Evolutionary conservation across 1,140 invertebrate genomes (phyloP).

Genomic region (Zaprionus ornatus): DNA sequence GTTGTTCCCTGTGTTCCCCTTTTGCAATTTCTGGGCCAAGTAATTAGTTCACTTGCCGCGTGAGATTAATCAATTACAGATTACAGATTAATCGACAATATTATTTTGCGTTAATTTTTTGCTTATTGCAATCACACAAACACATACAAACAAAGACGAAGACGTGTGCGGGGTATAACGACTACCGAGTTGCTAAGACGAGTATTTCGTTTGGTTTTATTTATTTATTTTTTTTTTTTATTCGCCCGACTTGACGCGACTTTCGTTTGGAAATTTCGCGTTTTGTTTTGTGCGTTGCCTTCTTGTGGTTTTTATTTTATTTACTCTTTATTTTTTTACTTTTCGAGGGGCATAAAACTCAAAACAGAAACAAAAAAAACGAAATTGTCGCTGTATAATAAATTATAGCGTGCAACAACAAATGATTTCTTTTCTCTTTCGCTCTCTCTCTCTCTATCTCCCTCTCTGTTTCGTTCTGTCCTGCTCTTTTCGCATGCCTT

Average conservation of each 20-base stretch:
- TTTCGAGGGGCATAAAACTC: conserved; percentile 40
- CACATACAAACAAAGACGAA: background rate
- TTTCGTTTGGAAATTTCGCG: conserved; percentile 70
- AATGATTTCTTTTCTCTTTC: conserved; percentile 23
- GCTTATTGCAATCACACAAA: conserved; percentile 4
- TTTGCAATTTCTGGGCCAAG: background rate
- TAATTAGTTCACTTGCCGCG: conserved; percentile 1
- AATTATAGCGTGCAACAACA: conserved; percentile 49
- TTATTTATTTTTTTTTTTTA: background rate
- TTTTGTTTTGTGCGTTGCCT: conserved; percentile 54
- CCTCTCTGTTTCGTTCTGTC: conserved; percentile 29
- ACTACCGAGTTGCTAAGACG: conserved; percentile 25
- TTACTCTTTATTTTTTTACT: conserved; percentile 23
- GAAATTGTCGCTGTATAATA: conserved; percentile 72
- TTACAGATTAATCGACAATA: conserved; percentile 10
- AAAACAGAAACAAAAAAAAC: conserved; percentile 33
- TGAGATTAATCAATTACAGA: conserved; percentile 5
- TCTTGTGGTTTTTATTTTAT: conserved; percentile 30
- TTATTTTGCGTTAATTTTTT: conserved; percentile 14
- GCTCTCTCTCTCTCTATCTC: background rate
- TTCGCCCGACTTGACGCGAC: conserved; percentile 30
- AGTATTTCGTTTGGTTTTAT: conserved; percentile 22
- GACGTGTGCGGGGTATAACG: conserved; percentile 4
- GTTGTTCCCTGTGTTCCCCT: background rate
- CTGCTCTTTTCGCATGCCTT: conserved; percentile 34